These are phyloP conservation scores for Fragum sueziense DNA, from an alignment of 2,888 invertebrate genomes.

Conservation along the genomic window DNA sequence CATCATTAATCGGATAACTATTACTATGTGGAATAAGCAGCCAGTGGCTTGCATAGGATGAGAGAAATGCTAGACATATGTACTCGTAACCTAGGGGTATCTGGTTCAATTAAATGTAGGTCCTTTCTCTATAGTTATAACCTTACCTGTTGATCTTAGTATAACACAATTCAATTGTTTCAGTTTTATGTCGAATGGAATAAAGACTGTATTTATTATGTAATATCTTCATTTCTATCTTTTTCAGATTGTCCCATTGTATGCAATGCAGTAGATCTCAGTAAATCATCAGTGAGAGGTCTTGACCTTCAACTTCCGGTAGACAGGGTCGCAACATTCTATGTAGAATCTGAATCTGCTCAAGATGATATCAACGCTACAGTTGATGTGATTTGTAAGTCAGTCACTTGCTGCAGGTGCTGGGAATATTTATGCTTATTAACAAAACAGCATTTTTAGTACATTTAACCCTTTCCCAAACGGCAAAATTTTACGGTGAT, in stretches of 20 bases:
- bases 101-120: neutral
- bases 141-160: neutral
- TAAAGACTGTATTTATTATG: neutral
- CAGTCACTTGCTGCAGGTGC: neutral
- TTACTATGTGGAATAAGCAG: too few species aligned
- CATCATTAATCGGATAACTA: too few species aligned
- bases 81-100: too few species aligned
- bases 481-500: too few species aligned
- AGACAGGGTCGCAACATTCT: slow-evolving; percentile 63
- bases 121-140: neutral
- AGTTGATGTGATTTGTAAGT: slow-evolving; percentile 65
- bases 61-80: too few species aligned
- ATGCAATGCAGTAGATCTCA: slow-evolving; percentile 66
- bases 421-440: too few species aligned
- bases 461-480: too few species aligned
- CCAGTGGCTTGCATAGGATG: too few species aligned
- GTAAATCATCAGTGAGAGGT: slow-evolving; percentile 59
- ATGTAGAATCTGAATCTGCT: slow-evolving; percentile 59
- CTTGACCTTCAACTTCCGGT: slow-evolving; percentile 66
- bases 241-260: slow-evolving; percentile 69
- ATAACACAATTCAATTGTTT: neutral
- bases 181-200: too few species aligned
- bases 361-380: slow-evolving; percentile 45
- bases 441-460: too few species aligned
- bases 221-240: neutral